phyloP scores from a whole-genome alignment of 2,113 vertebrate species.

The Megaceryle torquata region DNA sequence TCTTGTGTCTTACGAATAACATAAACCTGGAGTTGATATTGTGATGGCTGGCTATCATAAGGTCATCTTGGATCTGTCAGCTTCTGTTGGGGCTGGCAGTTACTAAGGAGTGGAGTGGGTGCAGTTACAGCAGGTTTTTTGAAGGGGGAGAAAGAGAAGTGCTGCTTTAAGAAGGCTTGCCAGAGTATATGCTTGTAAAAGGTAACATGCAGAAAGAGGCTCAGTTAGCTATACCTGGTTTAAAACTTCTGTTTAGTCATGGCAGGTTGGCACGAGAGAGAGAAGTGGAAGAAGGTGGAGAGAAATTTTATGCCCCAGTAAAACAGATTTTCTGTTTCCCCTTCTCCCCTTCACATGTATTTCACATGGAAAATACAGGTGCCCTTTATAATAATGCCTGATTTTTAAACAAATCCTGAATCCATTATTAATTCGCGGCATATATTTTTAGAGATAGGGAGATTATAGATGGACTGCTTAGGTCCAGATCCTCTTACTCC shows the following conservation, averaged over 20 bases:
- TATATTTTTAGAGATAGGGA: background rate
- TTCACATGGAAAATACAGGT: background rate
- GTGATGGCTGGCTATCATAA: background rate
- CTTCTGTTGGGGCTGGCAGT: background rate
- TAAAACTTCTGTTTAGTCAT: background rate
- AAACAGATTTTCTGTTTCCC: background rate
- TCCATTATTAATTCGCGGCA: background rate
- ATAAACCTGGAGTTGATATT: background rate
- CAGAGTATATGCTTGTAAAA: background rate
- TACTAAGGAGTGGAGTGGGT: background rate
- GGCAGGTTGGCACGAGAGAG: background rate
- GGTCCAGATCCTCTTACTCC: background rate
- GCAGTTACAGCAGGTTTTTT: background rate
- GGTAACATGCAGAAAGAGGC: background rate
- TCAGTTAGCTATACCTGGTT: background rate
- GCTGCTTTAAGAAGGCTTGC: background rate
- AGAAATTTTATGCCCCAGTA: background rate
- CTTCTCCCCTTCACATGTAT: background rate
- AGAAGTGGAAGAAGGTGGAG: background rate
- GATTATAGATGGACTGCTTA: background rate
- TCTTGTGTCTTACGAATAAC: background rate
- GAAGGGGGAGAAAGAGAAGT: background rate
- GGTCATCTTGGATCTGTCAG: background rate
- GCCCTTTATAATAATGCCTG: background rate
- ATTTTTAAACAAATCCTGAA: background rate